Evolutionary conservation across 1,140 invertebrate genomes (phyloP).

Genomic region (Ridgeia piscesae): DNA sequence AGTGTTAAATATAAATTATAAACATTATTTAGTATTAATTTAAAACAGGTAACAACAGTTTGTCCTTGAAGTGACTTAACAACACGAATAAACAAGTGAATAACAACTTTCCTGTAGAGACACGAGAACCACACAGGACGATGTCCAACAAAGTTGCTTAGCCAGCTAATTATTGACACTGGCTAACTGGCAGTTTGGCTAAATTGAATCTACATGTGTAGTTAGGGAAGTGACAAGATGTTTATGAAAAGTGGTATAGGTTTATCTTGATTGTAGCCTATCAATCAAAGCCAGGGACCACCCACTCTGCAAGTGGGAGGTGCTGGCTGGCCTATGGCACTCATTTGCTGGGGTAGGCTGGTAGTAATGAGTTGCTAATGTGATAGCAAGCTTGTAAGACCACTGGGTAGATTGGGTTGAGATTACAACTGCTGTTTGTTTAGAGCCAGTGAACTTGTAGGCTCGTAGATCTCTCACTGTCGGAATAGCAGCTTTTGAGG

Average conservation of each 20-base stretch:
- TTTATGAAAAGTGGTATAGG: constrained; percentile 6
- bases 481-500: neutral
- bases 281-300: neutral
- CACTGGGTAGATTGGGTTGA: neutral
- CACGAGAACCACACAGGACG: neutral
- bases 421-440: neutral
- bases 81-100: neutral
- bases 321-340: neutral
- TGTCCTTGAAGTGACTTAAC: neutral
- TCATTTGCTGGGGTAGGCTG: neutral
- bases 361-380: constrained; percentile 1
- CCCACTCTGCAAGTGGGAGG: neutral
- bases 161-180: neutral
- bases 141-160: neutral
- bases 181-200: neutral
- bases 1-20: too few relatives aligned
- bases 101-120: neutral
- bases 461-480: neutral
- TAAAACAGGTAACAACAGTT: neutral
- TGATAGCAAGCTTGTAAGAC: neutral
- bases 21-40: too few relatives aligned
- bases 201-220: neutral
- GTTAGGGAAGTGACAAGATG: neutral
- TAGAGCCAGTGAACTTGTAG: neutral
- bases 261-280: neutral